Conservation (phyloP, 2,888 invertebrate species). For the Ptychoptera albimana region DNA sequence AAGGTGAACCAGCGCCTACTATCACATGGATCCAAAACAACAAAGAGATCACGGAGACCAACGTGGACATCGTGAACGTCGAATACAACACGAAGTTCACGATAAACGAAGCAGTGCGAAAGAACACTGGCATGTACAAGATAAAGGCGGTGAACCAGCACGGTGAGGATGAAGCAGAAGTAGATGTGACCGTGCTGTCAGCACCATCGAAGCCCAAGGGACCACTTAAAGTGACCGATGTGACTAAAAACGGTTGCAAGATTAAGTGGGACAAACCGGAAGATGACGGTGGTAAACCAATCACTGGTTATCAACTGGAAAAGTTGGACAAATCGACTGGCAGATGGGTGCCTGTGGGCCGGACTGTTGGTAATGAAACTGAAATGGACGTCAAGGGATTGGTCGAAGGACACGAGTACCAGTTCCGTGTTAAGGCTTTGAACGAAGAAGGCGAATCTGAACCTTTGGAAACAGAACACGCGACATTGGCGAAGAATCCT, state of each 20-base stretch:
- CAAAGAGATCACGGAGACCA: conserved; percentile 52
- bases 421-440: conserved; percentile 83
- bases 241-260: conserved; percentile 80
- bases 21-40: conserved; percentile 80
- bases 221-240: conserved; percentile 73
- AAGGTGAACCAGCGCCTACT: conserved; percentile 90
- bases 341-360: conserved; percentile 86
- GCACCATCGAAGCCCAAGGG: conserved; percentile 78
- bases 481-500: conserved; percentile 90
- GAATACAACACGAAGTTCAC: conserved; percentile 82
- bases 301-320: conserved; percentile 85
- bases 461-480: conserved; percentile 78
- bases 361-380: conserved; percentile 60
- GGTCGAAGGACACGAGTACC: conserved; percentile 83
- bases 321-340: conserved; percentile 85
- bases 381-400: conserved; percentile 79
- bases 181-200: conserved; percentile 76
- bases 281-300: conserved; percentile 87
- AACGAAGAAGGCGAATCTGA: conserved; percentile 93
- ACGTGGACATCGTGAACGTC: conserved; percentile 63
- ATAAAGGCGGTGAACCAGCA: conserved; percentile 82
- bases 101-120: conserved; percentile 59
- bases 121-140: conserved; percentile 81
- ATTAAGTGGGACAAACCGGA: conserved; percentile 88
- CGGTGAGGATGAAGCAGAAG: conserved; percentile 83